phyloP scores from a whole-genome alignment of 92 coral and sea anemone genomes.

The Phymanthus crucifer region DNA sequence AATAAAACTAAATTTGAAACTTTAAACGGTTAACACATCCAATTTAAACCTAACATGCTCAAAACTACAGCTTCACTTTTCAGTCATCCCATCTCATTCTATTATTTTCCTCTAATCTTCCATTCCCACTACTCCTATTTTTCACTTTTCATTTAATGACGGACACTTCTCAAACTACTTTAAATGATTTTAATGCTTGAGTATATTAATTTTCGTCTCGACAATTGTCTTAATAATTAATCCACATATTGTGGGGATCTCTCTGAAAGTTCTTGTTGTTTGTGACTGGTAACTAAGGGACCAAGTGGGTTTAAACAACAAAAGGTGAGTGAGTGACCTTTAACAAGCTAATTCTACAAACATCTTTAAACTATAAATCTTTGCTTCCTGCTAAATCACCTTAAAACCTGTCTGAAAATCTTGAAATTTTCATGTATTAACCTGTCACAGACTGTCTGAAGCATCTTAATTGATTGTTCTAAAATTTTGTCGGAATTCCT shows the following conservation, averaged over 20 bases:
- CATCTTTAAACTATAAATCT: not conserved
- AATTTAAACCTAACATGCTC: not conserved
- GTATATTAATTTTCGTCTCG: not conserved
- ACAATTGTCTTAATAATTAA: not conserved
- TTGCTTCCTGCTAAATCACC: not conserved
- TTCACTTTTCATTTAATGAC: slow-evolving; percentile 1
- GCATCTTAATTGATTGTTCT: not conserved
- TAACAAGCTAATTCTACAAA: not conserved
- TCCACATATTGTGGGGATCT: not conserved
- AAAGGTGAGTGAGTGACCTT: slow-evolving; percentile 22
- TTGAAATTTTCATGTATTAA: not conserved
- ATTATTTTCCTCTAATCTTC: not conserved
- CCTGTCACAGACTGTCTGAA: not conserved
- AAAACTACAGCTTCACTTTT: not conserved
- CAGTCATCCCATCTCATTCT: not conserved
- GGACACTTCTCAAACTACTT: not conserved
- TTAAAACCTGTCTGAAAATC: not conserved
- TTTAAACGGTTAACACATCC: not conserved
- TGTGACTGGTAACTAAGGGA: slow-evolving; percentile 15
- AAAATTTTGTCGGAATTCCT: not conserved
- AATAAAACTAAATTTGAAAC: not conserved
- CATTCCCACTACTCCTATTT: not conserved
- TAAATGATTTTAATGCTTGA: not conserved
- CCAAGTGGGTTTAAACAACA: slow-evolving; percentile 15
- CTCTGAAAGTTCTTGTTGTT: not conserved